phyloP scores from a whole-genome alignment of 1,140 invertebrate species.

The Nilaparvata lugens region DNA sequence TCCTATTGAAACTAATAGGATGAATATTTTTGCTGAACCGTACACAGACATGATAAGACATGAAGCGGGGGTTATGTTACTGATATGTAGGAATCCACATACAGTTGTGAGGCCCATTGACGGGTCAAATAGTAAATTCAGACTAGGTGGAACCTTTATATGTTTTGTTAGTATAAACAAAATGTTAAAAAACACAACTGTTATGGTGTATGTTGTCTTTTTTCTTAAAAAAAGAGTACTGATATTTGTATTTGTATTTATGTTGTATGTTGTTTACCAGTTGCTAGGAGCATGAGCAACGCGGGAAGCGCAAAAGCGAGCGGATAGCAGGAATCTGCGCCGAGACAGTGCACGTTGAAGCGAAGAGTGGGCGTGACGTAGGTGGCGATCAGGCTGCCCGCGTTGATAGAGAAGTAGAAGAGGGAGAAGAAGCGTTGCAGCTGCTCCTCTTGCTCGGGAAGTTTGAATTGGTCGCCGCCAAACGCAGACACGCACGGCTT shows the following conservation, averaged over 20 bases:
- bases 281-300: constrained; percentile 69
- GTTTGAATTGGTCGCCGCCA: constrained; percentile 89
- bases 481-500: constrained; percentile 96
- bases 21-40: too few species aligned
- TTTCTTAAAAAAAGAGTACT: not conserved
- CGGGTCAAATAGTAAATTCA: not conserved
- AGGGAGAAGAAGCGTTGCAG: constrained; percentile 82
- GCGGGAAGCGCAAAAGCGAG: constrained; percentile 89
- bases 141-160: not conserved
- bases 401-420: constrained; percentile 91
- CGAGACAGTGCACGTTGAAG: constrained; percentile 74
- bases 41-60: too few species aligned
- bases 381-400: constrained; percentile 82
- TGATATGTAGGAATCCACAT: too few species aligned
- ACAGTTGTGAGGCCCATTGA: not conserved
- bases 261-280: constrained; percentile 46
- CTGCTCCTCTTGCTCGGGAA: constrained; percentile 67
- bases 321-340: constrained; percentile 71
- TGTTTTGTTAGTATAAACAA: not conserved
- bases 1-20: too few species aligned
- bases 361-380: constrained; percentile 81
- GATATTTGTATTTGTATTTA: not conserved
- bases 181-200: not conserved
- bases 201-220: not conserved
- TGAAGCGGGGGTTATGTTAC: too few species aligned